Evolutionary conservation across 2,888 invertebrate genomes (phyloP), one percentile per base, ranked within the genome.

Genomic region (Rotaria socialis): DNA sequence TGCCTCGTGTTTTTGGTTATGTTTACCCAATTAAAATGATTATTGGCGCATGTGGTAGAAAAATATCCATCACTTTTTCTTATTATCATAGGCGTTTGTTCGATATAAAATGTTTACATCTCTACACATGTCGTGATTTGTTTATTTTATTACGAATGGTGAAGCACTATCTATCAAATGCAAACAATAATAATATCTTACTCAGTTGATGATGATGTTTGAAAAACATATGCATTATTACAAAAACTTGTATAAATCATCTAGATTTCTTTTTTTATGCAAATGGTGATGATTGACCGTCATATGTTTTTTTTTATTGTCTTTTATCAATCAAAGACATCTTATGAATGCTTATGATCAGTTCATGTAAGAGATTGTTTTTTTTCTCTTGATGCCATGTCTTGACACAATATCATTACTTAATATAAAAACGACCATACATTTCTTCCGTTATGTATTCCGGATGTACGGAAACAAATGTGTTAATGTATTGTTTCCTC

Each of bases 161-260:
- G 35, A 27, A 67, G 67, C 67, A 35, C 35, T 27, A 67, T 67
- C 67, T 67, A 35, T 14, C 35, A 27, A 67, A 27, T 35, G 35
- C 27, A 10, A 35, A 67, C 16, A 67, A 16, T 35, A 35, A 27
- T 67, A 35, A 67, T 16, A 67, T 67, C 16, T 35, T 5, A 67
- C 67, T 67, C 35, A 67, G 35, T 67, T 67, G 67, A 67, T 67
- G 67, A 67, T 67, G 67, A 14, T 67, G 14, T 67, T 35, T 67
- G 35, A 41, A 67, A 35, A 67, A 27, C 67, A 67, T 35, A 5
- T 67, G 67, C 14, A 67, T 67, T 35, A 67, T 67, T 35, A 27
- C 67, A 7, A 67, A 67, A 35, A 67, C 6, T 67, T 67, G 35
- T 35, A 67, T 41, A 35, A 35, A 16, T 67, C 67, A 67, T 67